Evolutionary conservation across 2,797 vertebrate genomes (phyloP).

Genomic region (Kryptolebias ocellatus): DNA sequence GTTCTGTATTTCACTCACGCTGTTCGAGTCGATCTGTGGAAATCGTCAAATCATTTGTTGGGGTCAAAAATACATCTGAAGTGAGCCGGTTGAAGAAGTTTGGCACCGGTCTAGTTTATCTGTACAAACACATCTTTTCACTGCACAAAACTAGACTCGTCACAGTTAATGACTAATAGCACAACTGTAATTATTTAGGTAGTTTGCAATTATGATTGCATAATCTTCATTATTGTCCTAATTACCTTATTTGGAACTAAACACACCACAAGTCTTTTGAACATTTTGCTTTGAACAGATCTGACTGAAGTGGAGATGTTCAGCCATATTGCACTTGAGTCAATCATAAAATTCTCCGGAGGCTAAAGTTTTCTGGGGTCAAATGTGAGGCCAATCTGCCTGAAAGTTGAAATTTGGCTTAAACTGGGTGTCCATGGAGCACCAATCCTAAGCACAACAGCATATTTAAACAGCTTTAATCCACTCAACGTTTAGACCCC

Average conservation of each 20-base stretch:
- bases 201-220: too few relatives aligned
- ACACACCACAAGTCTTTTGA: neutral
- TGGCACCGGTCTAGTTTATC: conserved; percentile 27
- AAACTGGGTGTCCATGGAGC: neutral
- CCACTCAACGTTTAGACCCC: neutral
- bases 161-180: too few relatives aligned
- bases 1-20: conserved; percentile 10
- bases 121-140: neutral
- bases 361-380: neutral
- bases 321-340: neutral
- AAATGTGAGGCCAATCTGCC: neutral
- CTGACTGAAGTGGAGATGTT: neutral
- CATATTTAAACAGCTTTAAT: neutral
- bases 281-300: neutral
- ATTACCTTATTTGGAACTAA: too few relatives aligned
- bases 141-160: neutral
- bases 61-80: neutral
- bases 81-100: neutral
- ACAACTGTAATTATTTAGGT: too few relatives aligned
- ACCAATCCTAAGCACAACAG: neutral
- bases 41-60: conserved; percentile 7
- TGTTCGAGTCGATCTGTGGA: neutral
- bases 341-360: neutral
- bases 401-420: neutral
- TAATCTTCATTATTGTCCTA: too few relatives aligned